A percentile compares a stretch with the other conserved stretches of the same genome.
These are phyloP conservation scores for Danio albolineatus DNA, from an alignment of 2,797 vertebrate genomes.

Conservation along the genomic window DNA sequence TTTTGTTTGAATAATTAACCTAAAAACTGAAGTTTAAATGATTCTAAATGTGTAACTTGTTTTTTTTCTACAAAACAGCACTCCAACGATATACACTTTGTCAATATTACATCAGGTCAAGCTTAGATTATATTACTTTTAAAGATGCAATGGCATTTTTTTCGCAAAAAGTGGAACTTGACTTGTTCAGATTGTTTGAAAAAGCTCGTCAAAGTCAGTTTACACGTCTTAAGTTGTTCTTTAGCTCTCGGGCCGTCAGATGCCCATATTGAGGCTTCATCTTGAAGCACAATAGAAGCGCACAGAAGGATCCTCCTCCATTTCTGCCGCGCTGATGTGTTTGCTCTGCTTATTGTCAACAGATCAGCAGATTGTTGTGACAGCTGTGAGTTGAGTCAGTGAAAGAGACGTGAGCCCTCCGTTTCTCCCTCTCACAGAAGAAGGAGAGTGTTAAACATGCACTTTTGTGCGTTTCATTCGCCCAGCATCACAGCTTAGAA, in stretches of 20 bases:
- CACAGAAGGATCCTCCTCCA: constrained; percentile 37
- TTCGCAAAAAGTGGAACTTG: not conserved
- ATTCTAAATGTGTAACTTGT: no score
- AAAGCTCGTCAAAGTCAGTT: constrained; percentile 1
- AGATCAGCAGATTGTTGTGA: constrained; percentile 64
- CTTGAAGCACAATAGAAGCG: constrained; percentile 52
- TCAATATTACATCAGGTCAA: no score
- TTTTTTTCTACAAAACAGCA: no score
- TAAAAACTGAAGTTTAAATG: no score
- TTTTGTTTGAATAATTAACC: no score
- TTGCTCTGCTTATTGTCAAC: constrained; percentile 62
- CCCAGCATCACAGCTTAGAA: not conserved
- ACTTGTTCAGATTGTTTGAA: not conserved
- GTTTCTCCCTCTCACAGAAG: constrained; percentile 5
- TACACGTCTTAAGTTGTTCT: not conserved
- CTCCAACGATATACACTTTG: no score
- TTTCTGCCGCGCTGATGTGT: constrained; percentile 36
- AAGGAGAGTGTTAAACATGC: not conserved
- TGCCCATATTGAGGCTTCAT: constrained; percentile 18
- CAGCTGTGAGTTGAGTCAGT: constrained; percentile 59
- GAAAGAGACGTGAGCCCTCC: constrained; percentile 13
- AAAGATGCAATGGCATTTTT: no score
- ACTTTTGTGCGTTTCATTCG: not conserved
- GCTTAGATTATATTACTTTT: no score
- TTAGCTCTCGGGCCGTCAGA: not conserved